Percentiles rank a stretch among this genome's conserved stretches.
Evolutionary conservation across 2,797 vertebrate genomes (phyloP).

Genomic region (Clarias laeviceps): DNA sequence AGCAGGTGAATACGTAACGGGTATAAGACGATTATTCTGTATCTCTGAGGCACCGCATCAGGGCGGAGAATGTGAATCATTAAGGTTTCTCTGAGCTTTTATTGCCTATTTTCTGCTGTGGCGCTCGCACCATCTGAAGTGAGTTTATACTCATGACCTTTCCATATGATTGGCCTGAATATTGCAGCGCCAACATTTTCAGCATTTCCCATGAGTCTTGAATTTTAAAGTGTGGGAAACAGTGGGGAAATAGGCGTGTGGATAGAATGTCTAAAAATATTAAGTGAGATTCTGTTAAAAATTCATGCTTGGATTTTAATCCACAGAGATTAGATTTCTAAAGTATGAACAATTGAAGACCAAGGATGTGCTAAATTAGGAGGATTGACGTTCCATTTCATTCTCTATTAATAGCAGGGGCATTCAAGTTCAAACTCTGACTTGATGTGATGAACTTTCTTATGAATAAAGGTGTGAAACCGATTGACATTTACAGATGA

Average conservation of each 20-base stretch:
- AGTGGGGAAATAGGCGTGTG: background rate
- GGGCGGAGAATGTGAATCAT: background rate
- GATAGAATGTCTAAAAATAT: background rate
- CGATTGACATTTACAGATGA: too few species aligned
- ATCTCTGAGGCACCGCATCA: background rate
- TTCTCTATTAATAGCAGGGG: background rate
- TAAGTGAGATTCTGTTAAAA: background rate
- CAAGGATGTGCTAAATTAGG: background rate
- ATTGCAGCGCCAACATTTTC: background rate
- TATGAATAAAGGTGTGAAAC: too few species aligned
- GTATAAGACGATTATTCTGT: slow-evolving; percentile 8
- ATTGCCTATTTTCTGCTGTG: slow-evolving; percentile 20
- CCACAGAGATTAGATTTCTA: background rate
- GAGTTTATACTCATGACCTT: slow-evolving; percentile 23
- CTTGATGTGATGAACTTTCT: too few species aligned
- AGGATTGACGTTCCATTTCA: background rate
- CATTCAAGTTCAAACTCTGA: too few species aligned
- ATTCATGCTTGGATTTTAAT: background rate
- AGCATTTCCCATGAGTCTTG: background rate
- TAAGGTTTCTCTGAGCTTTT: slow-evolving; percentile 7
- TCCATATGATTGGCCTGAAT: slow-evolving; percentile 1
- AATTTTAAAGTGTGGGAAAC: background rate
- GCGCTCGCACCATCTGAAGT: background rate
- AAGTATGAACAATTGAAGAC: background rate
- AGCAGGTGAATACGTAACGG: background rate